Evolutionary conservation across 2,797 vertebrate genomes (phyloP).

Genomic region (Pseudomugil gertrudae): DNA sequence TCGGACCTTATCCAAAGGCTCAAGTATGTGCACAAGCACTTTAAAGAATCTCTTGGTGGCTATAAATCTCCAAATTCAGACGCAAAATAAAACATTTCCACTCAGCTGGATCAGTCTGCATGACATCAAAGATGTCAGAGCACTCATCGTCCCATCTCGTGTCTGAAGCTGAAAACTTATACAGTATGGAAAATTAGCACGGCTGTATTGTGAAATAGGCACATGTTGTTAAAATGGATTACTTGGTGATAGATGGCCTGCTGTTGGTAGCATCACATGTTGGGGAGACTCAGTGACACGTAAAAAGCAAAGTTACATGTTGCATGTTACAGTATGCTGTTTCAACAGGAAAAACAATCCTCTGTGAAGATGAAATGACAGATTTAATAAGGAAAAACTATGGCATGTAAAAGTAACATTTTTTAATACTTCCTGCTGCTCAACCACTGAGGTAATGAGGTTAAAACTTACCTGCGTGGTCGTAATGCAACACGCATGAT

Average conservation of each 20-base stretch:
- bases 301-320: neutral
- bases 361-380: constrained; percentile 13
- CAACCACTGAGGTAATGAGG: neutral
- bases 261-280: constrained; percentile 4
- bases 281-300: neutral
- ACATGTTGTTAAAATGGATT: constrained; percentile 14
- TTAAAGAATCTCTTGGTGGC: constrained; percentile 15
- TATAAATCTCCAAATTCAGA: constrained; percentile 35
- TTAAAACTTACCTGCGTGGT: constrained; percentile 73
- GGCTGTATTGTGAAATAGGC: constrained; percentile 1
- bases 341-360: neutral
- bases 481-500: constrained; percentile 74
- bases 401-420: neutral
- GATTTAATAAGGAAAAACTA: neutral
- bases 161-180: neutral
- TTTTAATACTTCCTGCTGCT: constrained; percentile 1
- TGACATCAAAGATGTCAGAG: constrained; percentile 36
- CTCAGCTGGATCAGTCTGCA: constrained; percentile 19
- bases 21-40: constrained; percentile 18
- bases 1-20: constrained; percentile 27
- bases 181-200: neutral
- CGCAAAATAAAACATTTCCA: constrained; percentile 31
- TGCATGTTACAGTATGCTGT: neutral
- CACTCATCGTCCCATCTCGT: constrained; percentile 12
- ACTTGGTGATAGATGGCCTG: constrained; percentile 8